phyloP scores from a whole-genome alignment of 1,140 invertebrate genomes.

The Drosophila littoralis region DNA sequence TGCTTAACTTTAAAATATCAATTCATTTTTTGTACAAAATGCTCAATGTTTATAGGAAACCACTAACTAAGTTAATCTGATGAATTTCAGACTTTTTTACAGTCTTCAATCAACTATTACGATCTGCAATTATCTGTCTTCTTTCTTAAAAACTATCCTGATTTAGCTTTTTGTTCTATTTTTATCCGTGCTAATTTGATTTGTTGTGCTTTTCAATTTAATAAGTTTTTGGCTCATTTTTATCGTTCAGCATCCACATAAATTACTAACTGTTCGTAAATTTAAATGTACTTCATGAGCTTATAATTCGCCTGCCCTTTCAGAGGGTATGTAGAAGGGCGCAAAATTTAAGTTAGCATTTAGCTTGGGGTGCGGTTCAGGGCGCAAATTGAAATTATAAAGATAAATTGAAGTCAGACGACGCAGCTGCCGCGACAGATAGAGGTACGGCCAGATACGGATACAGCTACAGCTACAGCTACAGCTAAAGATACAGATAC shows the following conservation, averaged over 20 bases:
- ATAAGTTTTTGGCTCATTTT: no score
- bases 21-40: neutral
- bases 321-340: slow-evolving; percentile 32
- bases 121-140: no score
- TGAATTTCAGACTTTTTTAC: no score
- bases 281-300: no score
- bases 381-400: slow-evolving; percentile 73
- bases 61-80: no score
- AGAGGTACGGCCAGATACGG: neutral
- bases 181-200: no score
- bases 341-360: slow-evolving; percentile 13
- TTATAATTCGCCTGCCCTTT: neutral
- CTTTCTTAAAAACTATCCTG: no score
- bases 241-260: no score
- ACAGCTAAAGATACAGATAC: slow-evolving; percentile 36
- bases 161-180: no score
- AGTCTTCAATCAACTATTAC: no score
- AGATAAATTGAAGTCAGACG: slow-evolving; percentile 74
- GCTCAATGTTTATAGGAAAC: neutral
- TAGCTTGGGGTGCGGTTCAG: slow-evolving; percentile 27
- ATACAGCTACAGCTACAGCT: slow-evolving; percentile 1
- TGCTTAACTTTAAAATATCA: neutral
- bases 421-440: slow-evolving; percentile 45
- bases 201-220: no score
- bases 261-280: no score